Base-by-base conservation (phyloP, 1,140 invertebrate genomes). In the Bicyclus anynana region DNA sequence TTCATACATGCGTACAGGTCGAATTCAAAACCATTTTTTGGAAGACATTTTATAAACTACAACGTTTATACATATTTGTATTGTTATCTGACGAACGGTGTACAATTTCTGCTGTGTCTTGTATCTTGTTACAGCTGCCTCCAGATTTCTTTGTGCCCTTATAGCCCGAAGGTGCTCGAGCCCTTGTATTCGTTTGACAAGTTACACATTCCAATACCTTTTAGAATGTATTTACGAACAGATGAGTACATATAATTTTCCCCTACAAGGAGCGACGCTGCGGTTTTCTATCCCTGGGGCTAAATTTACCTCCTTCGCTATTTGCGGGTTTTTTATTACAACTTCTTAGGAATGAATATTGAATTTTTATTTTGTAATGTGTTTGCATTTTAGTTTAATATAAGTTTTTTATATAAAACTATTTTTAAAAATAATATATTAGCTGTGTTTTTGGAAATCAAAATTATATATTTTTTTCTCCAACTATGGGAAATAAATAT, bases 191-290 rank as follows among this genome's bases (percentile, higher is more conserved):
- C 65, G 67, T 83, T 81, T 83, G 80, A 81, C 72, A 70, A 78
- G 65, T 58, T 56, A 66, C 69, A 69, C 74, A 69, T 69, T 57
- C 64, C 68, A 51, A 65, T 68, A 66, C 68, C 72, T 71, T 77
- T 78, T 75, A 80, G 69, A 77, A 82, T 83, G 74, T 80, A 85
- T 85, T 85, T 83, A 77, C 78, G 72, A 68, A 60, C 65, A 79
- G 72, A 80, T 76, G 77, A 83, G 75, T 81, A 78, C 7, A 23
- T 73, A 80, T 85, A 83, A 85, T 80, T 84, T 71, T 73, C 65
- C 74, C 78, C 73, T 65, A 69, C 69, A 71, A 76, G 71, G 66
- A 71, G 67, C 70, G 66, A 76, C 67, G 65, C 42, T 64, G 71
- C 76, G 71, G 73, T 84, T 82, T 80, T 80, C 67, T 71, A 73